Base-by-base conservation (phyloP, 35 echinoderm and acorn worm species). In the Apostichopus californicus region DNA sequence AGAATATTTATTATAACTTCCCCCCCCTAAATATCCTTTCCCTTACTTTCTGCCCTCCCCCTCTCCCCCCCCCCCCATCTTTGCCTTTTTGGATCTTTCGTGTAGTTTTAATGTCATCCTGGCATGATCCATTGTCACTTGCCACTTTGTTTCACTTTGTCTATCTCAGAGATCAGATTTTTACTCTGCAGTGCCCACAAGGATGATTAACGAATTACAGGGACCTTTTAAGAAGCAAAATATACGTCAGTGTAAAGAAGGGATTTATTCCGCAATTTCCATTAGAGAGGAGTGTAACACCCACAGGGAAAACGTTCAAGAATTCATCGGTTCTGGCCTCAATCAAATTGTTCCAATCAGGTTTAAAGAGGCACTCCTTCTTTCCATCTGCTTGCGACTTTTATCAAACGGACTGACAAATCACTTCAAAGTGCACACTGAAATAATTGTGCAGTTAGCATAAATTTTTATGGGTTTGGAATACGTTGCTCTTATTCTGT, bases 231-330 rank as follows among this genome's bases (percentile, higher is more conserved):
- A 80, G 53, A 79, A 34, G 34, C 20, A 21, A 80, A 34, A 54
- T 1, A 46, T 24, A 83, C 15, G 52, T 83, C 80, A 83, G 80
- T 83, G 17, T 5, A 6, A 17, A 26, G 80, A 56, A 56, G 78
- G 78, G 78, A 80, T 80, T 25, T 80, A 80, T 80, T 34, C 78
- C 9, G 20, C 78, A 80, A 13, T 80, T 80, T 80, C 78, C 78
- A 80, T 80, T 80, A 83, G 34, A n/a, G 52, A 83, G 80, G 80
- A 83, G 13, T 52, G 4, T n/a, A 56, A 55, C 17, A 83, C 80
- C 80, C 55, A 56, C 80, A 83, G 80, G 53, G 80, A 83, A 83
- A 55, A 83, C 28, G 20, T 79, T 54, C 12, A 83, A 83, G 5
- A 56, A 56, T 9, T 81, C 80, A 83, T 83, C 7, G 71, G 46